Conservation (phyloP, 1,140 invertebrate genomes). For the Bursaphelenchus mucronatus region DNA sequence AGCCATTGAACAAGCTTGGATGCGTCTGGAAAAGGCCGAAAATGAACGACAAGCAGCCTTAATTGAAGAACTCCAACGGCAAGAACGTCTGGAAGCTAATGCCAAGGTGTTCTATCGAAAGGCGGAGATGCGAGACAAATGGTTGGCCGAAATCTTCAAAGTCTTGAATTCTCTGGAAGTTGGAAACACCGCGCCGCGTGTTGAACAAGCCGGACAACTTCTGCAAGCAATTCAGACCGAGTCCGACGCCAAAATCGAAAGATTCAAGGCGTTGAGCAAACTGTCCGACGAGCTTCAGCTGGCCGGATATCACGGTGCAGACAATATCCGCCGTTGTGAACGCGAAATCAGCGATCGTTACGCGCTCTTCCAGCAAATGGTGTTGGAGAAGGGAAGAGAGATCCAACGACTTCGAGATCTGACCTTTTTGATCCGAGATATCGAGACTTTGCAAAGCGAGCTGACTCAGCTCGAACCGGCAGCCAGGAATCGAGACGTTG, state of each 20-base stretch:
- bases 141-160: constrained; percentile 95
- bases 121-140: constrained; percentile 80
- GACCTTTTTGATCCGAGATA: constrained; percentile 53
- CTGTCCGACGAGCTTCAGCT: constrained; percentile 74
- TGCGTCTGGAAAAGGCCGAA: constrained; percentile 84
- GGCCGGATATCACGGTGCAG: constrained; percentile 85
- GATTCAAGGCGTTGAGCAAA: constrained; percentile 83
- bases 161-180: constrained; percentile 70
- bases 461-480: constrained; percentile 75
- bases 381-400: constrained; percentile 78
- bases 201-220: constrained; percentile 94
- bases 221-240: constrained; percentile 96
- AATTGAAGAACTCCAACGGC: constrained; percentile 77
- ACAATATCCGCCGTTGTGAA: constrained; percentile 75
- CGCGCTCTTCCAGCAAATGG: constrained; percentile 75
- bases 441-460: constrained; percentile 77
- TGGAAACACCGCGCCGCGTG: constrained; percentile 77
- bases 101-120: constrained; percentile 94
- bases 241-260: constrained; percentile 81
- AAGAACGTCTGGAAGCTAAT: constrained; percentile 86
- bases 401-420: constrained; percentile 66
- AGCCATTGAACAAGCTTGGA: constrained; percentile 88
- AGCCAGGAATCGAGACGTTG: constrained; percentile 80
- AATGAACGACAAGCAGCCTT: constrained; percentile 86
- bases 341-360: constrained; percentile 81